Evolutionary conservation across 2,113 vertebrate genomes (phyloP), one percentile per base, ranked within the genome.

Genomic region (Toxotes jaculatrix): DNA sequence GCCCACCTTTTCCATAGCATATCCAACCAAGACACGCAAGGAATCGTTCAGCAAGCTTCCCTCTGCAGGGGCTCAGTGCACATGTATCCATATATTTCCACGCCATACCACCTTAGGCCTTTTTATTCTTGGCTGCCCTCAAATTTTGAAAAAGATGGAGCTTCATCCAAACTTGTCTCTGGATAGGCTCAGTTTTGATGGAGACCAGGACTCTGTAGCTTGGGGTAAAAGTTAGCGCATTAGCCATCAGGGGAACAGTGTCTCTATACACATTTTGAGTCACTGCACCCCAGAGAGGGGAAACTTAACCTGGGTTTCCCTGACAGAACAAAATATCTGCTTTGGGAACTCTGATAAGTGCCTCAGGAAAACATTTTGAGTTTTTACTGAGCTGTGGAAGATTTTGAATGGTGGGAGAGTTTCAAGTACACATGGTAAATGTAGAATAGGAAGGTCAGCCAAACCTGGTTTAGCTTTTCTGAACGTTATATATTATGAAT

Each of bases 221-320:
- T 53, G 61, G 57, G 66, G 85, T 86, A 76, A 82, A 89, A 80
- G 77, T 89, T 91, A 90, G 78, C 89, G 87, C 69, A 51, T 88
- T 85, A 85, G 76, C 83, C 86, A 79, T 70, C 47, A 57, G 82
- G 73, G 83, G 85, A 89, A 74, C 42, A 9, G 43, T 43, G 42
- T 74, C 74, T 81, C 66, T 83, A 71, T 74, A 90, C 68, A 84
- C 64, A 55, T 70, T 69, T 64, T 87, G 78, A 92, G 88, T 87
- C 86, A 89, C 75, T 75, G 79, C 66, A 80, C 86, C 66, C 88
- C 67, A 78, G 89, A 84, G 89, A 92, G 57, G 7, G 40, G 85
- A 27, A 51, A 88, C 77, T 83, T 88, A 82, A 88, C 76, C 88
- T 87, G 69, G 31, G 66, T 88, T 83, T 89, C 84, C 64, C 51